phyloP scores from a whole-genome alignment of 2,113 vertebrate genomes.

The Suricata suricatta region DNA sequence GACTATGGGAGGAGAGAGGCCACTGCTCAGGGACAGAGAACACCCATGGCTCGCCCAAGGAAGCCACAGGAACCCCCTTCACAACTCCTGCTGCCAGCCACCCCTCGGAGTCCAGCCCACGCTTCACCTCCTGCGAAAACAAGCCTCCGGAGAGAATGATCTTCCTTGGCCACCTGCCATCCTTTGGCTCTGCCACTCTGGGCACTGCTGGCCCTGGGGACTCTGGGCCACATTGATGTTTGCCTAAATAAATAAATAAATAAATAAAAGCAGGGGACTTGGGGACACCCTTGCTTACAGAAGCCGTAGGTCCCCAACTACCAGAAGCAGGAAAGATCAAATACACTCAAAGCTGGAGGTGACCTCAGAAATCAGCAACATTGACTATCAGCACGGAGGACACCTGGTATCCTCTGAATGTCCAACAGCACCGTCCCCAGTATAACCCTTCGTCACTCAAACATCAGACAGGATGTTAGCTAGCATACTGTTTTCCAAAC shows the following conservation, averaged over 20 bases:
- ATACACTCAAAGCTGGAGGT: not conserved
- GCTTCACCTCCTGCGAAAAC: not conserved
- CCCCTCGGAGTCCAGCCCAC: not conserved
- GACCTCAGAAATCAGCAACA: not conserved
- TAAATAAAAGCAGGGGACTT: not conserved
- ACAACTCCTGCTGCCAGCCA: not conserved
- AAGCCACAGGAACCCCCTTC: conserved; percentile 29
- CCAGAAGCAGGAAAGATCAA: not conserved
- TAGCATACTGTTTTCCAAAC: not conserved
- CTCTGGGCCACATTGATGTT: not conserved
- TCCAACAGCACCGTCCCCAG: not conserved
- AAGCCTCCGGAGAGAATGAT: not conserved
- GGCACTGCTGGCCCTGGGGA: not conserved
- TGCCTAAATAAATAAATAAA: not conserved
- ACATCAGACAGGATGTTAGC: not conserved
- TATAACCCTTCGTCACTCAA: not conserved
- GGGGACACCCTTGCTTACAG: not conserved
- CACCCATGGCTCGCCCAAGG: not conserved
- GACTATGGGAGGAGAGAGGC: not conserved
- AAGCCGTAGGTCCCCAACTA: not conserved
- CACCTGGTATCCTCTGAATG: not conserved
- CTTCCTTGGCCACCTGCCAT: not conserved
- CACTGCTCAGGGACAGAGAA: not conserved
- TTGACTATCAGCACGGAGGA: not conserved
- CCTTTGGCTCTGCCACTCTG: not conserved